Evolutionary conservation across 2,888 invertebrate species (phyloP).

Genomic region (Drosophila kanekoi): DNA sequence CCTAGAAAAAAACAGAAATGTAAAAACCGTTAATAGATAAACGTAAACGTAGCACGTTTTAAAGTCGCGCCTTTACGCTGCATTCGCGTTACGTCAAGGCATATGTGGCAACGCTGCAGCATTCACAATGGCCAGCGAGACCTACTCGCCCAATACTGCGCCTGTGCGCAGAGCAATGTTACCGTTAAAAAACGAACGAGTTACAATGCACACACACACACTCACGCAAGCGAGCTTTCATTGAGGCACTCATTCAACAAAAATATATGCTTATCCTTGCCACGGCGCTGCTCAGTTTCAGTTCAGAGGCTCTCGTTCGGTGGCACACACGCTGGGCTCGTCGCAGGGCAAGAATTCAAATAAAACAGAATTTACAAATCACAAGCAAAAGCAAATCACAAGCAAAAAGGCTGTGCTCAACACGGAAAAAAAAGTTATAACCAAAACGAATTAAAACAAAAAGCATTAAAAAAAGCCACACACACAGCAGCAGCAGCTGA

Average conservation of each 20-base stretch:
- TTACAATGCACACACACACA: conserved; percentile 31
- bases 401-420: conserved; percentile 19
- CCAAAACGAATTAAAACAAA: conserved; percentile 1
- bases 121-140: conserved; percentile 51
- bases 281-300: conserved; percentile 50
- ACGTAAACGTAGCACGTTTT: conserved; percentile 35
- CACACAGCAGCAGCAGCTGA: conserved; percentile 25
- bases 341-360: conserved; percentile 62
- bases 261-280: conserved; percentile 65
- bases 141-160: conserved; percentile 54
- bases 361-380: conserved; percentile 36
- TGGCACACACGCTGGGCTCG: conserved; percentile 75
- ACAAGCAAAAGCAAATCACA: conserved; percentile 12
- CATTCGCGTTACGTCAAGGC: conserved; percentile 20
- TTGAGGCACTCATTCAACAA: conserved; percentile 76
- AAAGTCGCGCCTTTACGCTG: conserved; percentile 27
- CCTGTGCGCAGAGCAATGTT: conserved; percentile 52
- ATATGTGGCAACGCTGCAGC: conserved; percentile 41
- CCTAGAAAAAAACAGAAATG: conserved; percentile 40
- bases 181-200: conserved; percentile 57
- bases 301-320: conserved; percentile 76
- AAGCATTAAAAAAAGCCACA: conserved; percentile 17
- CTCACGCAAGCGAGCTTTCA: conserved; percentile 45
- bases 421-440: conserved; percentile 22
- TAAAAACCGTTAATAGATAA: conserved; percentile 31